Evolutionary conservation across 2,113 vertebrate genomes (phyloP), one percentile per base, ranked within the genome.

Genomic region (Dicaeum eximium): DNA sequence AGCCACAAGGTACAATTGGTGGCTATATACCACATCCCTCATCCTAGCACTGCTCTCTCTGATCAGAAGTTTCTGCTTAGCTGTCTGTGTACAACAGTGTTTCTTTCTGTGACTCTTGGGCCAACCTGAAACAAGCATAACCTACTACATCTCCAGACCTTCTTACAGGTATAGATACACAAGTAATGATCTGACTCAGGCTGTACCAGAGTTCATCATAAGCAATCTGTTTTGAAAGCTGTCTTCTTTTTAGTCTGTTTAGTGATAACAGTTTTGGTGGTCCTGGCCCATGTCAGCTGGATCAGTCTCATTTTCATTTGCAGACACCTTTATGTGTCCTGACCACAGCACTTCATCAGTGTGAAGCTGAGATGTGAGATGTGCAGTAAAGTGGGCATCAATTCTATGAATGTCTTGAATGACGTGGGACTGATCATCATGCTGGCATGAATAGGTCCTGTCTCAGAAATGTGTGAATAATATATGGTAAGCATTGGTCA

Each of bases 401-500:
- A 71, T 65, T 48, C 15, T 62, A 84, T 56, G 65, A 31, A 53
- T 45, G 62, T 83, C 82, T 80, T 65, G 40, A 82, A 37, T 84
- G 83, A 80, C 1, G 1, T 13, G 74, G 69, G 56, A 61, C 27
- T 21, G 21, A n/a, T 73, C 48, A 47, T 92, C 33, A 42, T 70
- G 57, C 42, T 71, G 7, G 21, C 3, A 7, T 53, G 72, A 82
- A 77, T 38, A 89, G 40, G 23, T 38, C 35, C 15, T 51, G 25
- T 31, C 31, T 88, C 65, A 79, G 74, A 92, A 84, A 70, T 47
- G 25, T 18, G 73, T 48, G 20, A 16, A 28, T 84, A 77, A 66
- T 78, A 53, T 31, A 25, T 37, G 2, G 1, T 61, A 57, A 88
- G 19, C 0, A 0, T 20, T 51, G 82, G 30, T 62, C 83, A 18